Percentiles rank a stretch among this genome's conserved stretches.
phyloP scores from a whole-genome alignment of 2,797 vertebrate species.

The Urophycis tenuis region DNA sequence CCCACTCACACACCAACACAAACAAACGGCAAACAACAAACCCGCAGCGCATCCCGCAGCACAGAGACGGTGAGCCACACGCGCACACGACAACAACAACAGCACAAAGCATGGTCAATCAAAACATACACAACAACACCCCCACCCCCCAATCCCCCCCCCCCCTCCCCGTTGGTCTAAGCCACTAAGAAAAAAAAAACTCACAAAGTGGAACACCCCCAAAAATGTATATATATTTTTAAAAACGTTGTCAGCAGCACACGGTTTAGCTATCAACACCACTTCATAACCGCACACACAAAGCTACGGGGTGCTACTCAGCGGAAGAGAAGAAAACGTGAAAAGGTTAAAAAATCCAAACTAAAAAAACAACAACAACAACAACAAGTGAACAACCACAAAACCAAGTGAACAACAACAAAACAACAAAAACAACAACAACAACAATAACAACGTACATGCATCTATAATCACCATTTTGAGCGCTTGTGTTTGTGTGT shows the following conservation, averaged over 20 bases:
- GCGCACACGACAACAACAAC: slow-evolving; percentile 56
- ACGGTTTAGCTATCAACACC: slow-evolving; percentile 98
- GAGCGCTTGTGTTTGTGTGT: slow-evolving; percentile 93
- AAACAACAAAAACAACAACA: slow-evolving; percentile 68
- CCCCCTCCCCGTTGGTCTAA: background rate
- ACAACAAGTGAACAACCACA: slow-evolving; percentile 56
- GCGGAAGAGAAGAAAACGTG: slow-evolving; percentile 65
- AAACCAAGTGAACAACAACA: slow-evolving; percentile 66
- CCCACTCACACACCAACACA: slow-evolving; percentile 58
- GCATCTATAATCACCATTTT: slow-evolving; percentile 99
- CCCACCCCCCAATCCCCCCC: too few relatives aligned
- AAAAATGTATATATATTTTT: slow-evolving; percentile 66
- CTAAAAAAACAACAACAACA: slow-evolving; percentile 46
- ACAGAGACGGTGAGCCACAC: slow-evolving; percentile 72
- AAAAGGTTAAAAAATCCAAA: slow-evolving; percentile 55
- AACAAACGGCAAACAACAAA: slow-evolving; percentile 62
- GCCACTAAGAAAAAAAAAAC: slow-evolving; percentile 20
- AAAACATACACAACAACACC: background rate
- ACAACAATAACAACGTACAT: slow-evolving; percentile 83
- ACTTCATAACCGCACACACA: slow-evolving; percentile 99
- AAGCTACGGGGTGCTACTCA: slow-evolving; percentile 91
- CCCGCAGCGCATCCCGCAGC: slow-evolving; percentile 59
- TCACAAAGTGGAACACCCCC: slow-evolving; percentile 71
- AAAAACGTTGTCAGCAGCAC: slow-evolving; percentile 74
- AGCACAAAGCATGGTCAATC: slow-evolving; percentile 62